Percentiles rank a stretch among this genome's conserved stretches.
Evolutionary conservation across 2,797 vertebrate genomes (phyloP).

Genomic region (Enoplosus armatus): DNA sequence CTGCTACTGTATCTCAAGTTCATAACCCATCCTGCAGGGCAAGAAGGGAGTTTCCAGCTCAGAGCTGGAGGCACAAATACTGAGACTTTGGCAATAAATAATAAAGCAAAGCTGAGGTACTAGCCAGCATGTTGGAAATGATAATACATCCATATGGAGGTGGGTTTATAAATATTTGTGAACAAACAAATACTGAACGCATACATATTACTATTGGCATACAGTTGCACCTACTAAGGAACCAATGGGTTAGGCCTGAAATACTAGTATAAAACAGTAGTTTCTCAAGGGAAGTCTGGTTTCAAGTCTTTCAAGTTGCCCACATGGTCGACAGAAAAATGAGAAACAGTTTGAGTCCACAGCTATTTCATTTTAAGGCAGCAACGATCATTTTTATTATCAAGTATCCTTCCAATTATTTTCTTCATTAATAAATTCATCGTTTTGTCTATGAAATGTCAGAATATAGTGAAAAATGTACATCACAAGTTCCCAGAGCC

Average conservation of each 20-base stretch:
- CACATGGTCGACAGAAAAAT: neutral
- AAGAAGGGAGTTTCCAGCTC: neutral
- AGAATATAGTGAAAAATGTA: neutral
- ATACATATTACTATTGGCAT: neutral
- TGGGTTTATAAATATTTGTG: neutral
- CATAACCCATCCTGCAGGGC: constrained; percentile 15
- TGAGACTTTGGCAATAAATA: neutral
- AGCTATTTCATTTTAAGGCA: neutral
- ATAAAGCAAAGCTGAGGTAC: neutral
- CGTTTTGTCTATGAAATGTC: neutral
- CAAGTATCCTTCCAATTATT: neutral
- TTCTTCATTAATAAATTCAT: neutral
- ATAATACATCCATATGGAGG: neutral
- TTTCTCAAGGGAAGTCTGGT: neutral
- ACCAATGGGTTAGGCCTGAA: neutral
- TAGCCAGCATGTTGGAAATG: neutral
- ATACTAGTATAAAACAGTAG: neutral
- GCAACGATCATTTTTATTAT: neutral
- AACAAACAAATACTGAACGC: neutral
- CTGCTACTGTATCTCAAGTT: constrained; percentile 25
- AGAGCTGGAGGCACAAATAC: neutral
- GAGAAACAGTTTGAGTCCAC: neutral
- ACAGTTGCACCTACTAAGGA: neutral
- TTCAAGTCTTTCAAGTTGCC: neutral
- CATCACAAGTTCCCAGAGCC: neutral